phyloP scores from a whole-genome alignment of 2,888 invertebrate genomes.

The Epinotia nisella region DNA sequence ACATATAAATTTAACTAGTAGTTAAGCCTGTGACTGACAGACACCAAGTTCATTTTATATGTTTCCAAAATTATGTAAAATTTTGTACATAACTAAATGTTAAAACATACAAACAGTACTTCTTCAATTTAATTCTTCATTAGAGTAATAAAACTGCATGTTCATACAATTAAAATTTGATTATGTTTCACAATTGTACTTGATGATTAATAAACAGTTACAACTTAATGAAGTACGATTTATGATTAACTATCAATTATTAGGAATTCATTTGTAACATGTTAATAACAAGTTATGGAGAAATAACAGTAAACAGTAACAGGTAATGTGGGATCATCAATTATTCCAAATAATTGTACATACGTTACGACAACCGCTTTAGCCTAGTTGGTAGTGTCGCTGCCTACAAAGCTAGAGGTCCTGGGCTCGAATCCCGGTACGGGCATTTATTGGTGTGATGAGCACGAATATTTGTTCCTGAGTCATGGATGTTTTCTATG shows the following conservation, averaged over 20 bases:
- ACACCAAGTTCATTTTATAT: neutral
- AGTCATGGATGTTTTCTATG: no score
- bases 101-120: neutral
- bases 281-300: neutral
- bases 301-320: conserved; percentile 13
- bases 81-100: neutral
- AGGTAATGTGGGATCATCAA: neutral
- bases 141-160: neutral
- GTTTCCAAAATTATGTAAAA: neutral
- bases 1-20: no score
- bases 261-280: conserved; percentile 10
- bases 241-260: conserved; percentile 7
- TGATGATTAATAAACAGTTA: conserved; percentile 9
- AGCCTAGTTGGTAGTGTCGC: no score
- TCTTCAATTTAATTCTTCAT: neutral
- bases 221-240: conserved; percentile 8
- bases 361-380: no score
- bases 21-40: neutral
- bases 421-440: no score
- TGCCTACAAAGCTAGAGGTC: no score
- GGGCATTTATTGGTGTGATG: no score
- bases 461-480: no score
- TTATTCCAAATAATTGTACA: neutral
- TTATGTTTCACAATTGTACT: neutral
- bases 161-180: conserved; percentile 8